Percentiles rank a stretch among this genome's conserved stretches.
Evolutionary conservation across 2,113 vertebrate genomes (phyloP).

Genomic region (Chaetorhynchus papuensis): DNA sequence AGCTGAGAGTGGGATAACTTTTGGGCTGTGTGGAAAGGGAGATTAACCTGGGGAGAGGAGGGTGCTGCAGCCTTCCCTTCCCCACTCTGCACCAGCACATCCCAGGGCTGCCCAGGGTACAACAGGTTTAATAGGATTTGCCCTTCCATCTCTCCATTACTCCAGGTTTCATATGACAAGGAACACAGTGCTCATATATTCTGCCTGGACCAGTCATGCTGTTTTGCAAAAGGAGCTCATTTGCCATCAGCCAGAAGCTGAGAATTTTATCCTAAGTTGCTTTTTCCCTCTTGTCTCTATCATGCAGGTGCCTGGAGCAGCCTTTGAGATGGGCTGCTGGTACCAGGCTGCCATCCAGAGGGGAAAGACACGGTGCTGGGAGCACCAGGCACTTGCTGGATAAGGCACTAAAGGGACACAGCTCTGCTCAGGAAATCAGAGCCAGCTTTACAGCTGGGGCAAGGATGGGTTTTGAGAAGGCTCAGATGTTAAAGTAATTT

Average conservation of each 20-base stretch:
- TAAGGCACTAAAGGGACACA: not conserved
- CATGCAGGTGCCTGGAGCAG: not conserved
- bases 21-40: not conserved
- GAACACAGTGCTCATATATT: not conserved
- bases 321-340: slow-evolving; percentile 24
- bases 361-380: not conserved
- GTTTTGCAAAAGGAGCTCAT: not conserved
- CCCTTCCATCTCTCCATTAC: not conserved
- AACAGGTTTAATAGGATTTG: not conserved
- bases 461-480: not conserved
- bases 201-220: not conserved
- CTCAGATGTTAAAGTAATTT: not conserved
- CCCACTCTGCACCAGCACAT: not conserved
- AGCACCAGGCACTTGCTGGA: not conserved
- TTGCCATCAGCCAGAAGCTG: not conserved
- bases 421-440: not conserved
- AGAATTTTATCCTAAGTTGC: not conserved
- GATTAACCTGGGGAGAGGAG: not conserved
- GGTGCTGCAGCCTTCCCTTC: not conserved
- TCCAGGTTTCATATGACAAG: not conserved
- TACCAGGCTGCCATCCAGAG: slow-evolving; percentile 63
- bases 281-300: not conserved
- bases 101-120: not conserved
- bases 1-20: not conserved
- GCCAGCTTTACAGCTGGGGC: not conserved